Evolutionary conservation across 2,797 vertebrate genomes (phyloP), one percentile per base, ranked within the genome.

Genomic region (Coreius guichenoti): DNA sequence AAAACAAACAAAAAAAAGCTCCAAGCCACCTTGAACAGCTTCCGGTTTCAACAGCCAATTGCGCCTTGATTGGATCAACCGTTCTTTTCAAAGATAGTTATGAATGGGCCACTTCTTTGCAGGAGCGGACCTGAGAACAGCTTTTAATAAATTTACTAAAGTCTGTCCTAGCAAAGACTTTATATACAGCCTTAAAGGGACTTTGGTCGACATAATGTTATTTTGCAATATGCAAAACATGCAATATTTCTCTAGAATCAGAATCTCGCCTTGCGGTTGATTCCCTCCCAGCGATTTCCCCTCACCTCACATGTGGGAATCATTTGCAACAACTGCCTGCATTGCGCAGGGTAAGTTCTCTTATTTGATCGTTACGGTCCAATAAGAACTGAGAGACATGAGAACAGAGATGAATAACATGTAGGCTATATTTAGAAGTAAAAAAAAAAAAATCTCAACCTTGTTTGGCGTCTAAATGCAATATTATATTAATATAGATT

Each of bases 41-140:
- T 83, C 72, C 81, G 81, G 72, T 54, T 67, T 76, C 14, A 39
- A 19, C 21, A 33, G 43, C n/a, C 13, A 1, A 51, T 63, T 61
- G 36, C 23, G n/a, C 21, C 36, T 39, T 47, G 54, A 72, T 65
- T 65, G 56, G 56, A 65, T 51, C 26, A 31, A 23, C 4, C 39
- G 11, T 63, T 23, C 19, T 36, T 83, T 75, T 33, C 9, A 14
- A 72, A 23, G 78, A 63, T 29, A 45, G 58, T 39, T 75, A 83
- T 51, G 45, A 83, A 67, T 29, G 45, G 72, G 21, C 5, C 29
- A 21, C 3, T 43, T 29, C 8, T 36, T n/a, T 1, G 51, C 39
- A 47, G 31, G 26, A 47, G 39, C 19, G 7, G 8, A 23, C 36
- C 36, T 13, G 12, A 73, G 36, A 82, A 9, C 36, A 82, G 19